Base-by-base conservation (phyloP, 2,113 vertebrate species). In the Lanius collurio region DNA sequence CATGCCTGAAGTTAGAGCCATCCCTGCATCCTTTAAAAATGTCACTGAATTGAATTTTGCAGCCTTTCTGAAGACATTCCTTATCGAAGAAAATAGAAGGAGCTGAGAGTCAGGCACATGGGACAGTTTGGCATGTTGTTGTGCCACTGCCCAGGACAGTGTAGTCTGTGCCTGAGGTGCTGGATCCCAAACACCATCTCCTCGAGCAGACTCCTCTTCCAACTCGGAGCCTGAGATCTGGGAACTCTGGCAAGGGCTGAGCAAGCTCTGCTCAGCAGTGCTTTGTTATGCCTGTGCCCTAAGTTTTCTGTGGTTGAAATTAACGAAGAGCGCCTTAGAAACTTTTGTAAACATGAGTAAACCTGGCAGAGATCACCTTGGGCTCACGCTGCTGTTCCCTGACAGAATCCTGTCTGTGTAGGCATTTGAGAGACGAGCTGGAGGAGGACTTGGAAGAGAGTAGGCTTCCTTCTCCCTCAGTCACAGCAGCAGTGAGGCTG, bases 231-330 rank as follows among this genome's bases (percentile, higher is more conserved):
- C 7, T 11, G 22, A 30, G 27, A 31, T 10, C 21, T 41, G 12
- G 24, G 27, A 68, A 4, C 22, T 62, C 11, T 6, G 9, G 9
- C 41, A 21, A 9, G 26, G 53, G 12, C 23, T 68, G 33, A 90
- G 44, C 15, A 30, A 59, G 27, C 20, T 83, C 7, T 24, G 39
- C 26, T 42, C 42, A 59, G 24, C 30, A 31, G n/a, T 19, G 26
- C 26, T 79, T 60, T 8, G 4, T 3, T 82, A 80, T 83, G 30
- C 76, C 10, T 18, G 4, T 1, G 6, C 19, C 4, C 0, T 49
- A 8, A 35, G 7, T 67, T 67, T 75, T 26, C 15, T 79, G 10
- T 35, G 13, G 7, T 65, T 57, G 68, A 68, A 85, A 47, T 52
- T 5, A 37, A 18, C 7, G 3, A n/a, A 3, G 8, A 6, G 4